Evolutionary conservation across 2,888 invertebrate genomes (phyloP).

Genomic region (Netelia melanura): DNA sequence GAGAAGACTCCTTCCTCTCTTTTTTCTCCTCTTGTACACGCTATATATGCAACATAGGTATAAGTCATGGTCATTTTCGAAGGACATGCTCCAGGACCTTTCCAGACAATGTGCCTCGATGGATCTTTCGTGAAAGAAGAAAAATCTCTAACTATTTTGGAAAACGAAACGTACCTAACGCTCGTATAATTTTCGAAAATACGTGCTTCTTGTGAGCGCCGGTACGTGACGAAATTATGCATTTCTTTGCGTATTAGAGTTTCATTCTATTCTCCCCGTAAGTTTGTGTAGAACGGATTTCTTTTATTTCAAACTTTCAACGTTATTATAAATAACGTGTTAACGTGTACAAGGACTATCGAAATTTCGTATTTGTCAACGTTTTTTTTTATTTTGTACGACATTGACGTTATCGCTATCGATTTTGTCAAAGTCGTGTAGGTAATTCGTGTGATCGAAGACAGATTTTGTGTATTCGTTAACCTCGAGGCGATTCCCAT

Average conservation of each 20-base stretch:
- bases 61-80: constrained; percentile 37
- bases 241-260: not conserved
- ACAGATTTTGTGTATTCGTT: too few species aligned
- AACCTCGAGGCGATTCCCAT: too few species aligned
- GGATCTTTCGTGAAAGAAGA: not conserved
- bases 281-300: too few species aligned
- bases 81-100: constrained; percentile 36
- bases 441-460: too few species aligned
- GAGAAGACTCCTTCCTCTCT: constrained; percentile 10
- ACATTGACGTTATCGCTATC: too few species aligned
- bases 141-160: not conserved
- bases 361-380: too few species aligned
- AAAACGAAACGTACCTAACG: not conserved
- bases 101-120: not conserved
- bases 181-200: not conserved
- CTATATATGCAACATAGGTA: not conserved
- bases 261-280: too few species aligned
- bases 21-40: constrained; percentile 8
- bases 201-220: not conserved
- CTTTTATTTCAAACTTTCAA: too few species aligned
- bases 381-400: too few species aligned
- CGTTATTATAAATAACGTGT: too few species aligned
- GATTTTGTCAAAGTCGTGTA: too few species aligned
- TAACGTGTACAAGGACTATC: too few species aligned
- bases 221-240: constrained; percentile 26